These are phyloP conservation scores for Salarias fasciatus DNA, from an alignment of 2,797 vertebrate species.

Conservation along the genomic window DNA sequence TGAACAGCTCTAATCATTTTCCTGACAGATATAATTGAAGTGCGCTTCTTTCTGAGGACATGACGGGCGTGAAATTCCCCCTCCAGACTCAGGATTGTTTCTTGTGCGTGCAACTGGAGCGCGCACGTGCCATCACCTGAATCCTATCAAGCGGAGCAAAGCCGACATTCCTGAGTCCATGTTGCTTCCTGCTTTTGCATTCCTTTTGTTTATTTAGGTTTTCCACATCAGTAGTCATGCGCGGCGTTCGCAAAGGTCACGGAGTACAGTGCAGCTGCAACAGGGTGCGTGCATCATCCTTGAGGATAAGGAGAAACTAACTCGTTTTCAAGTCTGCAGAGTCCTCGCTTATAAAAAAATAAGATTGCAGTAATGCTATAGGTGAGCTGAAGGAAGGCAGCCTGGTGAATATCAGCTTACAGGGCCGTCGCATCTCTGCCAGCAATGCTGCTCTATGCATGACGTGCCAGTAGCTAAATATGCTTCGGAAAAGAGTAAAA, in stretches of 20 bases:
- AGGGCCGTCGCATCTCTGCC: constrained; percentile 54
- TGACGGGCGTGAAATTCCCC: constrained; percentile 21
- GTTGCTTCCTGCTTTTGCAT: constrained; percentile 64
- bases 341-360: constrained; percentile 54
- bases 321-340: constrained; percentile 24
- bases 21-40: constrained; percentile 45
- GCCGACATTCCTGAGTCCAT: constrained; percentile 64
- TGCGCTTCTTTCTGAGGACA: constrained; percentile 25
- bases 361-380: constrained; percentile 35
- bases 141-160: constrained; percentile 52
- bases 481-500: constrained; percentile 54
- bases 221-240: constrained; percentile 29
- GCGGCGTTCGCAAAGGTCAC: constrained; percentile 29
- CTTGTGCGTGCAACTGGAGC: constrained; percentile 2
- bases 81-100: constrained; percentile 19
- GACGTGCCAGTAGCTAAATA: constrained; percentile 56
- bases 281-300: no score
- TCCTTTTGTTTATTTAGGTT: constrained; percentile 54
- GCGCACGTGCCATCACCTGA: constrained; percentile 61
- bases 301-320: background rate
- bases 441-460: constrained; percentile 40
- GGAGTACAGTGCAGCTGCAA: constrained; percentile 10
- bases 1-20: constrained; percentile 36
- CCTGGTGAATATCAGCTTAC: constrained; percentile 62
- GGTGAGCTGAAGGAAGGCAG: constrained; percentile 20